Percentiles rank a stretch among this genome's conserved stretches.
Conservation (phyloP, 2,797 vertebrate species). For the Oophaga sylvatica region DNA sequence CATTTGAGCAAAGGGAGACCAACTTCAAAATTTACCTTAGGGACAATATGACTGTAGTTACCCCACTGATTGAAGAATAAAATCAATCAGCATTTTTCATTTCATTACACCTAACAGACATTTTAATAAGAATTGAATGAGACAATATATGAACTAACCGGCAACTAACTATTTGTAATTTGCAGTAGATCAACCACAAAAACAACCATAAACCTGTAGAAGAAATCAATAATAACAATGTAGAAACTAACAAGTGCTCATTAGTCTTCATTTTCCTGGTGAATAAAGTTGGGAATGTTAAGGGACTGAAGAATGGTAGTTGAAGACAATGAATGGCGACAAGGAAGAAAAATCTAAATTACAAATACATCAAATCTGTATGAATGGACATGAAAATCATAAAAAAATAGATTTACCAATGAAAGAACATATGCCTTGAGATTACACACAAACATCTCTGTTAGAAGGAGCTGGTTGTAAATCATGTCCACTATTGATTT, state of each 20-base stretch:
- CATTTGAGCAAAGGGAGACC: no score
- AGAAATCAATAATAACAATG: conserved; percentile 31
- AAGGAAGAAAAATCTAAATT: background rate
- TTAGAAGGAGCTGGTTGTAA: conserved; percentile 5
- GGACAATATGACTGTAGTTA: no score
- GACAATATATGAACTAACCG: background rate
- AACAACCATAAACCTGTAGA: background rate
- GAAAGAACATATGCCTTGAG: background rate
- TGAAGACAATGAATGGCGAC: no score
- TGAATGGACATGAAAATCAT: background rate
- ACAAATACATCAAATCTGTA: background rate
- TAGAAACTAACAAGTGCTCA: background rate
- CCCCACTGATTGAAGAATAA: background rate
- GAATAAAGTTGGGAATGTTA: background rate
- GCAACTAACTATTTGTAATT: background rate
- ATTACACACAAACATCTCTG: conserved; percentile 3
- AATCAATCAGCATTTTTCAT: background rate
- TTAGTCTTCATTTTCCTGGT: conserved; percentile 17
- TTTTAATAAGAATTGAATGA: background rate
- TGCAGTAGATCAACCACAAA: background rate
- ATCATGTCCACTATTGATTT: conserved; percentile 26
- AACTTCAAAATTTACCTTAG: no score
- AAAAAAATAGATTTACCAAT: background rate
- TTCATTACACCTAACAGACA: background rate
- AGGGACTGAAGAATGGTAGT: background rate